Conservation (phyloP, 2,888 invertebrate species). For the Alsophila aescularia region DNA sequence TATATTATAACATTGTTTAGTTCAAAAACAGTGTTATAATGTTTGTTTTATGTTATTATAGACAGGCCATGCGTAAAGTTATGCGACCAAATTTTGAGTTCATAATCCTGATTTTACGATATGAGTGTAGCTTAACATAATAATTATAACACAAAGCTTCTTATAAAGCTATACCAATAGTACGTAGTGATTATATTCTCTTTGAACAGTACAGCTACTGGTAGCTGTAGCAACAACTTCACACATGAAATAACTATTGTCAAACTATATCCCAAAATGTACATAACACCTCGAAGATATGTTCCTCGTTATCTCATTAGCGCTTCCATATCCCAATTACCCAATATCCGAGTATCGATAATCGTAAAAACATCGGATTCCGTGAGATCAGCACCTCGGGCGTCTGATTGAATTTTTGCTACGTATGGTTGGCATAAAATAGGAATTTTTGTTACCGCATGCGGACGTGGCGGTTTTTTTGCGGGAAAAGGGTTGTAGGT, state of each 20-base stretch:
- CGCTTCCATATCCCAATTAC: constrained; percentile 35
- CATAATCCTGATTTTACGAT: too few relatives aligned
- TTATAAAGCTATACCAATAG: too few relatives aligned
- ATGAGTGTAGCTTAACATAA: too few relatives aligned
- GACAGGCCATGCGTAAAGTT: too few relatives aligned
- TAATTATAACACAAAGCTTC: too few relatives aligned
- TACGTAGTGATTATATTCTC: too few relatives aligned
- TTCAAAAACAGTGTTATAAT: too few relatives aligned
- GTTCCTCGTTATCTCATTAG: constrained; percentile 25
- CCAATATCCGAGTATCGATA: constrained; percentile 36
- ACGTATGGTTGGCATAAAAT: constrained; percentile 68
- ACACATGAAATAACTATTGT: not conserved
- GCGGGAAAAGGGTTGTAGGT: not conserved
- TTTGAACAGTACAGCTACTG: too few relatives aligned
- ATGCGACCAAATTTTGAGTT: too few relatives aligned
- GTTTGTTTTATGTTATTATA: too few relatives aligned
- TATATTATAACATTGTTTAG: too few relatives aligned
- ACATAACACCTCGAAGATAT: not conserved
- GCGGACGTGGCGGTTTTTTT: constrained; percentile 43
- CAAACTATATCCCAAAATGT: not conserved
- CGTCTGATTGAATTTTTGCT: constrained; percentile 69
- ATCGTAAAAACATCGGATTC: constrained; percentile 35
- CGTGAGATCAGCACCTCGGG: constrained; percentile 46
- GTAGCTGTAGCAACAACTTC: too few relatives aligned
- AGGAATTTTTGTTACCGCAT: constrained; percentile 46